phyloP scores from a whole-genome alignment of 2,113 vertebrate species.

The Neofelis nebulosa region DNA sequence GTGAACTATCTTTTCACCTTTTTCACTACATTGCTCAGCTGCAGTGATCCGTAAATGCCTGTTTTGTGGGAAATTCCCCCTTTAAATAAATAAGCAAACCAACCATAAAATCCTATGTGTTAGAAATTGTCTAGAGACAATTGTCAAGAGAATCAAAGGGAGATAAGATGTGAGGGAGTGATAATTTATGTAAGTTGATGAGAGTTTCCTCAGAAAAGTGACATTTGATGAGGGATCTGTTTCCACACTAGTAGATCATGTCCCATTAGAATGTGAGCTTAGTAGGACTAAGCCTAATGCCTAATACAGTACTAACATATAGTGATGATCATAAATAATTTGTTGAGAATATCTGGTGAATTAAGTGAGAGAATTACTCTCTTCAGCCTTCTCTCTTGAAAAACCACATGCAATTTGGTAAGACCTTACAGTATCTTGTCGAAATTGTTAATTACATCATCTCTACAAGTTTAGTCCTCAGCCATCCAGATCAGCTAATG shows the following conservation, averaged over 20 bases:
- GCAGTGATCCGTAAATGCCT: not conserved
- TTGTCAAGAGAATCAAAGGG: not conserved
- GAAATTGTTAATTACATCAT: not conserved
- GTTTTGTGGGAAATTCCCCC: not conserved
- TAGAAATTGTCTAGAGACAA: not conserved
- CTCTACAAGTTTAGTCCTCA: not conserved
- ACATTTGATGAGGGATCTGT: not conserved
- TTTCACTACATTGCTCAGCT: not conserved
- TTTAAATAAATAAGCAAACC: not conserved
- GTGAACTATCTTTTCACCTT: not conserved
- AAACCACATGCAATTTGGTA: not conserved
- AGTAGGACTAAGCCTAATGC: not conserved
- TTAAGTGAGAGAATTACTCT: not conserved
- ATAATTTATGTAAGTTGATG: not conserved
- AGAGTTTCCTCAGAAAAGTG: not conserved
- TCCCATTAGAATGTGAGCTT: not conserved
- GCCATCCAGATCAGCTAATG: not conserved
- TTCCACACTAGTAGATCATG: not conserved
- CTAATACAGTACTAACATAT: not conserved
- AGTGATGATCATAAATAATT: not conserved
- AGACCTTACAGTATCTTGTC: not conserved
- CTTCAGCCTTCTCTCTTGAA: not conserved
- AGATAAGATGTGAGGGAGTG: not conserved
- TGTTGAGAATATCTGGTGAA: not conserved
- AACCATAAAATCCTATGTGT: not conserved